Evolutionary conservation across 2,113 vertebrate genomes (phyloP).

Genomic region (Protobothrops mucrosquamatus): DNA sequence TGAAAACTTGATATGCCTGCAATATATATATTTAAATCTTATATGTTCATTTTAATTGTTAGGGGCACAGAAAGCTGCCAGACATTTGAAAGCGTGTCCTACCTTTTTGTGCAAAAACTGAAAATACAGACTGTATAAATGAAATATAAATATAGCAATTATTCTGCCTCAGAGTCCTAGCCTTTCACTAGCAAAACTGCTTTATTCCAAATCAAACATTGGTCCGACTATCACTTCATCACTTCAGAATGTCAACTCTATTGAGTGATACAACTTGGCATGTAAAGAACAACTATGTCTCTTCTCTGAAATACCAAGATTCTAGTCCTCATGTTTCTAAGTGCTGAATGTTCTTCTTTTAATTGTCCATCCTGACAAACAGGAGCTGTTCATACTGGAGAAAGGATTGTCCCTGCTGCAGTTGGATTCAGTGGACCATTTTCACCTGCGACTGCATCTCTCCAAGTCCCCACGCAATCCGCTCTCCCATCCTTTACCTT

Average conservation of each 20-base stretch:
- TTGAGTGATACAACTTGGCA: neutral
- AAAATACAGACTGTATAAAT: neutral
- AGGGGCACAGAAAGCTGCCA: neutral
- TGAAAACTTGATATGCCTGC: neutral
- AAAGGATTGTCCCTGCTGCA: neutral
- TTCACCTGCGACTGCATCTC: neutral
- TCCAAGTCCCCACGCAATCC: neutral
- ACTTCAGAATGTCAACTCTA: neutral
- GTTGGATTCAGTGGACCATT: neutral
- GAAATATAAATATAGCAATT: neutral
- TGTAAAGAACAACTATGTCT: neutral
- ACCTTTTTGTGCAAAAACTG: neutral
- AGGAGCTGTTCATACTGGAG: neutral
- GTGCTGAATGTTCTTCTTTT: neutral
- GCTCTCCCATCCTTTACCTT: slow-evolving; percentile 65
- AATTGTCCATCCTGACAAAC: neutral
- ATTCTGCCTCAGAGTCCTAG: neutral
- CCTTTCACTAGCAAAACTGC: neutral
- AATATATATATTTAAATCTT: neutral
- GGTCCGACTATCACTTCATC: neutral
- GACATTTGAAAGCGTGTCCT: neutral
- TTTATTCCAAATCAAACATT: neutral
- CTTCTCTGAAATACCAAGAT: neutral
- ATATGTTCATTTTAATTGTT: neutral
- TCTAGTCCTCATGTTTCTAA: neutral